Evolutionary conservation across 2,888 invertebrate species (phyloP), one percentile per base, ranked within the genome.

Genomic region (Dinocampus coccinellae): DNA sequence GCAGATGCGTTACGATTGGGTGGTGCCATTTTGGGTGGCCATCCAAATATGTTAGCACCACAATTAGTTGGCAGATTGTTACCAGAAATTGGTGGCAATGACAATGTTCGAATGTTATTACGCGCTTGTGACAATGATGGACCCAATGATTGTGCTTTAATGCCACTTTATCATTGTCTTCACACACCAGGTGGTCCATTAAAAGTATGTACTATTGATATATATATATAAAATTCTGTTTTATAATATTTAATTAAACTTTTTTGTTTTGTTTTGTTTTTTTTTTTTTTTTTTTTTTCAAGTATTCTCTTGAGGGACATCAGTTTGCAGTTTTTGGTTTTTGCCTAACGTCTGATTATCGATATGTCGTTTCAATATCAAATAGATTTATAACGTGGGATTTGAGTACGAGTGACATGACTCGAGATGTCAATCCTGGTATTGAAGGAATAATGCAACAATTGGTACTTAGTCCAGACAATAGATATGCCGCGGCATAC

Each of bases 101-200:
- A 92, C 0, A 94, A 95, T 80, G 96, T 99, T 11, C 92, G 96
- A 79, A 94, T 94, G 88, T 89, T 99, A 66, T 89, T 99, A 55
- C 91, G 93, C 69, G 97, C 98, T 80, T 99, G 98, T 84, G 97
- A 98, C 85, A 91, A 91, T 22, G 93, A 95, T 82, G 98, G 98
- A 0, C 93, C 95, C 36, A 91, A 92, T 61, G 93, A 98, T 82
- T 98, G 97, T 81, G 95, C 98, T 0, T 88, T 99, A 64, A 90
- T 98, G 78, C 98, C 99, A 0, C 92, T 96, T 0, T 97, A 97
- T 87, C 98, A 99, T 86, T 98, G 98, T 82, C 89, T 98, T 75
- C 98, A 99, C 85, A 98, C 99, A 0, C 99, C 99, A n/a, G 99
- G 99, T 57, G 99, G 99, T 1, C 99, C 99, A 0, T 89, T 99